These are phyloP conservation scores for Gymnogyps californianus DNA, from an alignment of 2,113 vertebrate genomes.

Conservation along the genomic window DNA sequence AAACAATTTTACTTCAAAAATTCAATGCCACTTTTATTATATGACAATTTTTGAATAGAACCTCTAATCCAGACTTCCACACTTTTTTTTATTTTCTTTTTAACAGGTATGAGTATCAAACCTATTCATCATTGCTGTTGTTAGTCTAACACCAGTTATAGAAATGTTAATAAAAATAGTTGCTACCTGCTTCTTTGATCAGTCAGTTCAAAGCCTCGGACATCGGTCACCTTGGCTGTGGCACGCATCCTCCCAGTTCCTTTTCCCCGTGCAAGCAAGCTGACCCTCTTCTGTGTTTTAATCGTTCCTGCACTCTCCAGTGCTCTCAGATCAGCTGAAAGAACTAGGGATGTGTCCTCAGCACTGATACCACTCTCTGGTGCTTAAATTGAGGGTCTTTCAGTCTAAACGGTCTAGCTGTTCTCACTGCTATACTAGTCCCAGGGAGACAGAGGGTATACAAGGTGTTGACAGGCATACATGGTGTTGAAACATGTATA, in stretches of 20 bases:
- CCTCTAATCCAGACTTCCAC: neutral
- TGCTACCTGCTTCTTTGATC: neutral
- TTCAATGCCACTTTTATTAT: neutral
- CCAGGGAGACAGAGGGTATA: neutral
- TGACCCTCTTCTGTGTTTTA: neutral
- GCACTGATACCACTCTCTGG: neutral
- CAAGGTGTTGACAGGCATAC: neutral
- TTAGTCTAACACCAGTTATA: neutral
- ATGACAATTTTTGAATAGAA: neutral
- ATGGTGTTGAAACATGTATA: neutral
- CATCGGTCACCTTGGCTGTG: rapidly evolving
- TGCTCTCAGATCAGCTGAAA: neutral
- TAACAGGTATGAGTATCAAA: neutral
- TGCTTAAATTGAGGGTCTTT: neutral
- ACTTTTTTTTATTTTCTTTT: neutral
- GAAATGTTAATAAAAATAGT: neutral
- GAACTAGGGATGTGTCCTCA: neutral
- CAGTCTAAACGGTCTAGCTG: neutral
- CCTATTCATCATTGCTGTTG: neutral
- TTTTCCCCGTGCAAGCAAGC: neutral
- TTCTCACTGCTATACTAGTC: rapidly evolving
- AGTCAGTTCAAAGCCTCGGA: neutral
- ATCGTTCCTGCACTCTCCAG: neutral
- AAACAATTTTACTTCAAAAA: neutral
- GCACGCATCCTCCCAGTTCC: neutral